Evolutionary conservation across 2,797 vertebrate species (phyloP).

Genomic region (Spinus pinus): DNA sequence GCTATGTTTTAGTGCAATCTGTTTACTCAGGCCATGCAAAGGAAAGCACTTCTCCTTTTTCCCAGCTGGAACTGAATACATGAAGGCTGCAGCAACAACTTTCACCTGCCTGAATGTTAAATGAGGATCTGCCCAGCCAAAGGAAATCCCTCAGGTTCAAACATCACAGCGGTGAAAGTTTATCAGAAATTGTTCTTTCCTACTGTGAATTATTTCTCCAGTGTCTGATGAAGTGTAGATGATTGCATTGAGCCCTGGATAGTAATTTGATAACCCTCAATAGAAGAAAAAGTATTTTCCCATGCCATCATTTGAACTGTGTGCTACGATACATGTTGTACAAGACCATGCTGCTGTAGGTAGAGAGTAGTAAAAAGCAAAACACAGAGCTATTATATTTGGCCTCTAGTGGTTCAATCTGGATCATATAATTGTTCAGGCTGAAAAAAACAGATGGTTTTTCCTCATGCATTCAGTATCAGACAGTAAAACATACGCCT

Average conservation of each 20-base stretch:
- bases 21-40: neutral
- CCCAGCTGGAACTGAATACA: neutral
- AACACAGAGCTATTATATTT: constrained; percentile 16
- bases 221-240: neutral
- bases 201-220: neutral
- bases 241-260: neutral
- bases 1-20: neutral
- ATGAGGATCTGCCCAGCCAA: neutral
- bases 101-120: neutral
- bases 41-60: neutral
- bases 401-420: neutral
- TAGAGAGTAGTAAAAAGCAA: neutral
- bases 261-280: neutral
- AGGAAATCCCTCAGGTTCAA: neutral
- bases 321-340: neutral
- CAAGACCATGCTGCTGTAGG: neutral
- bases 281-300: neutral
- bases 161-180: neutral
- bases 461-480: constrained; percentile 16
- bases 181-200: neutral
- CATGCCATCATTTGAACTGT: neutral
- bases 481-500: constrained; percentile 19
- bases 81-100: neutral
- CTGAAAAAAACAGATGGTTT: constrained; percentile 34
- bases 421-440: constrained; percentile 15